Percentiles rank a stretch among this genome's conserved stretches.
These are phyloP conservation scores for Rambutsinella grinnellia DNA, from an alignment of 2,888 invertebrate species.

Conservation along the genomic window DNA sequence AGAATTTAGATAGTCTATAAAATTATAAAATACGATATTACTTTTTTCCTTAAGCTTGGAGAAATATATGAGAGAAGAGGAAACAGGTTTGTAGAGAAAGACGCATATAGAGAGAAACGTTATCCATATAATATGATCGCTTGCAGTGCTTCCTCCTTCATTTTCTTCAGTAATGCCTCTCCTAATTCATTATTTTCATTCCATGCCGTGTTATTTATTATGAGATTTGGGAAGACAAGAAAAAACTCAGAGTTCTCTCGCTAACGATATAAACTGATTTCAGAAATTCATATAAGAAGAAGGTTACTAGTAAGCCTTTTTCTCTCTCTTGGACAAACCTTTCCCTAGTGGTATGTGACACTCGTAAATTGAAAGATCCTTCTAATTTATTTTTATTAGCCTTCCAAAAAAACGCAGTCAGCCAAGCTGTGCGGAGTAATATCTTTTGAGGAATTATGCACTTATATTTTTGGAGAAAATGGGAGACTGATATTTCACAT, in stretches of 20 bases:
- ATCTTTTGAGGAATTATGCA: too few relatives aligned
- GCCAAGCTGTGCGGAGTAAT: too few relatives aligned
- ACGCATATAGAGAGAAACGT: conserved; percentile 9
- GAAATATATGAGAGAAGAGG: conserved; percentile 4
- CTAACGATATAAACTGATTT: too few relatives aligned
- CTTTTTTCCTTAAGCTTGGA: conserved; percentile 22
- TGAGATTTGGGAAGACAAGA: conserved; percentile 36
- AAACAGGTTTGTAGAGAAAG: conserved; percentile 42
- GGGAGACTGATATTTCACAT: too few relatives aligned
- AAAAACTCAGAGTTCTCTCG: too few relatives aligned
- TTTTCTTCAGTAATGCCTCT: conserved; percentile 37
- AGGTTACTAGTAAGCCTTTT: too few relatives aligned
- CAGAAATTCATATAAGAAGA: too few relatives aligned
- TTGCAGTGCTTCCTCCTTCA: conserved; percentile 15
- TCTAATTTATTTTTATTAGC: conserved; percentile 58
- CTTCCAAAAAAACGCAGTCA: too few relatives aligned
- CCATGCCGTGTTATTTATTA: conserved; percentile 55
- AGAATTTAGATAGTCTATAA: conserved; percentile 53
- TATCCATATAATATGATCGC: conserved; percentile 3
- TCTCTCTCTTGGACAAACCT: conserved; percentile 38
- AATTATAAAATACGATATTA: conserved; percentile 53
- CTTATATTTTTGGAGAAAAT: too few relatives aligned
- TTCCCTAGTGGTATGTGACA: conserved; percentile 50
- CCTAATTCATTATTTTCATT: conserved; percentile 56
- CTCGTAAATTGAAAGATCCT: conserved; percentile 53